These are phyloP conservation scores for Paratrypauchen microcephalus DNA, from an alignment of 2,797 vertebrate species.

Conservation along the genomic window DNA sequence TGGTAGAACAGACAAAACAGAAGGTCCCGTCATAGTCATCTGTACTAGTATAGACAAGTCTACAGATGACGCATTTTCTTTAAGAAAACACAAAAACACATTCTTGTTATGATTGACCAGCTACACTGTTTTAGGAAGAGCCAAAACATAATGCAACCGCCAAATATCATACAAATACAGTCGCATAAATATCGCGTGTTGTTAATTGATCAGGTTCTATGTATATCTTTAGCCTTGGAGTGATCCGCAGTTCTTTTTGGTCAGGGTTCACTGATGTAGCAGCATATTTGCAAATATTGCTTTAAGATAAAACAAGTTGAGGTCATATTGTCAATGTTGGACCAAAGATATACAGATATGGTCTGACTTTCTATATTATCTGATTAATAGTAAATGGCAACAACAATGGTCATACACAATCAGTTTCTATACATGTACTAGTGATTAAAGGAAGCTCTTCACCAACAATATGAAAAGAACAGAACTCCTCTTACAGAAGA, in stretches of 20 bases:
- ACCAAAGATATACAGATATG: not conserved
- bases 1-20: constrained; percentile 27
- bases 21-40: constrained; percentile 24
- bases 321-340: not conserved
- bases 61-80: constrained; percentile 14
- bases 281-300: not conserved
- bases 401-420: not conserved
- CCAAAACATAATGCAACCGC: constrained; percentile 6
- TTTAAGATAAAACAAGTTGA: not conserved
- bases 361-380: not conserved
- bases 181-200: not conserved
- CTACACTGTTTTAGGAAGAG: constrained; percentile 32
- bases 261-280: not conserved
- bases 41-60: constrained; percentile 21
- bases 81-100: constrained; percentile 8
- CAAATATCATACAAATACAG: not conserved
- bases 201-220: not conserved
- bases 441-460: not conserved
- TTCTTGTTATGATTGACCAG: constrained; percentile 12
- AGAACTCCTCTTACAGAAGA: not conserved
- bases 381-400: not conserved
- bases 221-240: not conserved
- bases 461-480: not conserved
- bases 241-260: not conserved
- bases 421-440: not conserved